A percentile compares a stretch with the other conserved stretches of the same genome.
Conservation (phyloP, 2,113 vertebrate species). For the Neopipo cinnamomea region DNA sequence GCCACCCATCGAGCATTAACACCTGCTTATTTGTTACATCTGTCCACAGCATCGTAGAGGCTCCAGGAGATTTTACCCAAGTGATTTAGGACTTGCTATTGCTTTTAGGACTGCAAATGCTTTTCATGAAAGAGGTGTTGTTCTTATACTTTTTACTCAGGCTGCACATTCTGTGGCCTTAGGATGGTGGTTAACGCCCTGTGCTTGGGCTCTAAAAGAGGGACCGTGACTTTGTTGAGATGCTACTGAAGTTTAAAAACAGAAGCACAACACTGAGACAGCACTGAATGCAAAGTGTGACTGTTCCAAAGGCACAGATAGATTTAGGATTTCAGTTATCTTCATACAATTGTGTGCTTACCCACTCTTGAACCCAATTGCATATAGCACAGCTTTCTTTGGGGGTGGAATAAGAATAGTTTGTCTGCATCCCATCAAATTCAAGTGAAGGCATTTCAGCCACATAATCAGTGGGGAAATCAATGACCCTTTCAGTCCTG, state of each 20-base stretch:
- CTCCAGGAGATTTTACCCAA: not conserved
- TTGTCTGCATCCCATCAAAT: not conserved
- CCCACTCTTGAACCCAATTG: not conserved
- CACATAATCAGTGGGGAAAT: not conserved
- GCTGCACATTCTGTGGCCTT: not conserved
- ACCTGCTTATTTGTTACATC: constrained; percentile 37
- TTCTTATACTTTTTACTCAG: not conserved
- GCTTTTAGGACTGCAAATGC: not conserved
- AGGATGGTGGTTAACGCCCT: not conserved
- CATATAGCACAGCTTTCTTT: not conserved
- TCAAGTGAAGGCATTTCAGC: not conserved
- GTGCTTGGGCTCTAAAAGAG: not conserved
- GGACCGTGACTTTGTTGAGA: not conserved
- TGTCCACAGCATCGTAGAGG: not conserved
- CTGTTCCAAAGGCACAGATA: not conserved
- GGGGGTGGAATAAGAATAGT: not conserved
- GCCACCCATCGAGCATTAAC: not conserved
- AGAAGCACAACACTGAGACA: not conserved
- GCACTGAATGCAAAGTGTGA: not conserved
- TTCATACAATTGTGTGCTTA: accelerated
- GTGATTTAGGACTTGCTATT: not conserved
- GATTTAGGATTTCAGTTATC: not conserved
- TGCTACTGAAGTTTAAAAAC: not conserved
- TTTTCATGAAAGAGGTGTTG: not conserved
- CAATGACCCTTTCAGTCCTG: not conserved